Evolutionary conservation across 2,113 vertebrate genomes (phyloP).

Genomic region (Pyxicephalus adspersus): DNA sequence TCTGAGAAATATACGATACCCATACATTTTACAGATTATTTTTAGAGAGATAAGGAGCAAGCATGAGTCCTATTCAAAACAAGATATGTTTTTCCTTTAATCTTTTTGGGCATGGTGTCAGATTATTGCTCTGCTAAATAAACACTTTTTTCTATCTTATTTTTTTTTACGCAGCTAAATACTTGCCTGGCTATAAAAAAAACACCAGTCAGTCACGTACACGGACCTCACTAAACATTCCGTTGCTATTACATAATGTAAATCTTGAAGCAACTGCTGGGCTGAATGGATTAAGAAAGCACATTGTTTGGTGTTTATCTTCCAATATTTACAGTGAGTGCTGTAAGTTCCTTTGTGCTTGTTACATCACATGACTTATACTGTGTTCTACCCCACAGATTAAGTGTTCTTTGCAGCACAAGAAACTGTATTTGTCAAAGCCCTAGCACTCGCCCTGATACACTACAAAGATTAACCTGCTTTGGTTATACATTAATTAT

Average conservation of each 20-base stretch:
- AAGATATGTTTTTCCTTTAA: not conserved
- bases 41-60: not conserved
- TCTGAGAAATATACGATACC: not conserved
- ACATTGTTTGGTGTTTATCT: constrained; percentile 42
- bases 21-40: not conserved
- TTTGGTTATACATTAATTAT: constrained; percentile 31
- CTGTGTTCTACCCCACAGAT: constrained; percentile 7
- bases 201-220: constrained; percentile 28
- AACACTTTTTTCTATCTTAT: not conserved
- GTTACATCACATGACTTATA: constrained; percentile 42
- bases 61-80: not conserved
- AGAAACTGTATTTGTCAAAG: constrained; percentile 24
- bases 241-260: constrained; percentile 19
- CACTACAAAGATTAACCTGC: constrained; percentile 25
- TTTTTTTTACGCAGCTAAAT: not conserved
- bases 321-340: constrained; percentile 16
- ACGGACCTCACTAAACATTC: constrained; percentile 11
- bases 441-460: constrained; percentile 5
- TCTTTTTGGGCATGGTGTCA: not conserved
- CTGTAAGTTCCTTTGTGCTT: constrained; percentile 5
- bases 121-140: not conserved
- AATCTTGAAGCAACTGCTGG: constrained; percentile 32
- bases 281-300: constrained; percentile 42
- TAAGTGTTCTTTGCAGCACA: constrained; percentile 38
- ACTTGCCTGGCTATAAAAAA: not conserved